Evolutionary conservation across 2,888 invertebrate species (phyloP), one percentile per base, ranked within the genome.

Genomic region (Limnephilus rhombicus): DNA sequence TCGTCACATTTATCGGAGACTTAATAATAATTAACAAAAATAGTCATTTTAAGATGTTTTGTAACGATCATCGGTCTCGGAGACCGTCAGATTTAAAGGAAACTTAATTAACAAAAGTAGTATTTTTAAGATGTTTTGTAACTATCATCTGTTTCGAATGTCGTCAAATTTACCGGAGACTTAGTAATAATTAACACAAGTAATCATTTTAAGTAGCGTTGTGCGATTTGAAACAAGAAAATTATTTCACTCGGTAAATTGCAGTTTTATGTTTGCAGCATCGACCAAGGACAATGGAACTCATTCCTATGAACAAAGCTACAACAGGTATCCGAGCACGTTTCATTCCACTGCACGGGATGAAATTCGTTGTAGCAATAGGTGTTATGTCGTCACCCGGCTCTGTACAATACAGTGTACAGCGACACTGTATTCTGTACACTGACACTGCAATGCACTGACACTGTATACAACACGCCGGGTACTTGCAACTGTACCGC

Each of bases 301-400:
- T 68, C 68, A 68, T 68, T 24, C 37, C 83, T 11, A 37, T 24
- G 37, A 34, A 83, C 37, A 83, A 83, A 41, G 41, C 83, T 83
- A 83, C 83, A 83, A 34, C 83, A 34, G 37, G 83, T 83, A 86
- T 45, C 86, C 86, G 45, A 49, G 45, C 45, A 3, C 86, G 45
- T n/a, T 86, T 24, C 86, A 86, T 86, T 86, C 45, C 45, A 9
- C 41, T 86, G 86, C 24, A 29, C 11, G 86, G 86, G 29, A 86
- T 86, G 37, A 37, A 86, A 86, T 86, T 29, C 45, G 29, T 24
- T 86, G 86, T 86, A 45, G 86, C 45, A 49, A 45, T 86, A 29
- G 86, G 37, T 86, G 86, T n/a, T 45, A 86, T 45, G 45, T 29
- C 68, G 68, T 68, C 68, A 68, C 68, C 68, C 5, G 83, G 83